Base-by-base conservation (phyloP, 2,113 vertebrate genomes). In the Manacus vitellinus region DNA sequence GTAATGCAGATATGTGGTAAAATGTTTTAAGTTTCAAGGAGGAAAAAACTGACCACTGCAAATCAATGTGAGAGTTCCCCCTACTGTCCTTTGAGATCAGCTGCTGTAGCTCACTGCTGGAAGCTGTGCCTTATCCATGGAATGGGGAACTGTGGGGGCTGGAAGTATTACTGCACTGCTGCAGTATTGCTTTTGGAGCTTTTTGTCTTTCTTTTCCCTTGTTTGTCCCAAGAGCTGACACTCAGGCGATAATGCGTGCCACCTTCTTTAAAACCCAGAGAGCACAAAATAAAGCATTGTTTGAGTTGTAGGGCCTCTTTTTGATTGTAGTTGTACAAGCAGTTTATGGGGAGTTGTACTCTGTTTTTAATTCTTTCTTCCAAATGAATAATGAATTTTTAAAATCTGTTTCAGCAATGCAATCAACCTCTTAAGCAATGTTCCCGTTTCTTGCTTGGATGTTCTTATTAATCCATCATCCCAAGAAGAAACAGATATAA, bases 391-490 rank as follows among this genome's bases (percentile, higher is more conserved):
- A 83, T 76, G 56, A 65, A 54, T 92, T 94, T 97, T 97, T 84
- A 65, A 94, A 97, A 97, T 98, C 71, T 98, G 68, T 96, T 97
- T 94, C 98, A 99, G 99, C 97, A 99, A 99, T 95, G 98, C 99
- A 44, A 94, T 99, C 95, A 99, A 99, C 97, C 98, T 99, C 97
- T 98, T 99, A 95, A 99, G 99, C 97, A 99, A 99, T 97, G 97
- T 99, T 97, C 99, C 99, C 1, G 98, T 99, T 89, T 98, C 98
- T 97, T 99, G 99, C 95, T 98, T 99, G 98, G 99, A 99, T 91
- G 99, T 99, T 88, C 98, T 99, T 54, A 99, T 99, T 89, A 98
- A 98, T 74, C 89, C 99, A 28, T 98, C 98, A 39, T 97, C 98
- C 65, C 98, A 99, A 94, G 99, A 98, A 82, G 99, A 98, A 96